Base-by-base conservation (phyloP, 37 sponge, comb jelly and placozoan genomes). In the Dysidea cf. avara region DNA sequence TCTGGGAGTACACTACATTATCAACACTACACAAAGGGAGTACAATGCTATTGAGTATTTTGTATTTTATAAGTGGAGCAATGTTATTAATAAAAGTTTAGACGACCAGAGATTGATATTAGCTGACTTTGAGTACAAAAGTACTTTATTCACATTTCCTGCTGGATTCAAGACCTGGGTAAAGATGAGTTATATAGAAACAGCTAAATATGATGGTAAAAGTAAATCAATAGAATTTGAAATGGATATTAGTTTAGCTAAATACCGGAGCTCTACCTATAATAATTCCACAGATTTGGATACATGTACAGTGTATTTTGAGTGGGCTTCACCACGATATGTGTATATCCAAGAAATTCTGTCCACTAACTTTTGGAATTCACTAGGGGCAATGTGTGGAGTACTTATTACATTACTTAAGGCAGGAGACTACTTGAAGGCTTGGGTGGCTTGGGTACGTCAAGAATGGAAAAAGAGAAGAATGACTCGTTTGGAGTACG, bases 341-440 rank as follows among this genome's bases (percentile, higher is more conserved):
- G 75, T 67, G 34, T 82, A 74, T 52, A 48, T 74, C 11, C 24
- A 14, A 20, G 70, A 74, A 17, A 74, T 82, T 13, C 20, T 82
- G 18, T 82, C 83, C 2, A 82, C 83, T 32, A 82, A 57, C 3
- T 57, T 57, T 3, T 74, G 60, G 61, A 82, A 66, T 36, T 61
- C 83, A 0, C 5, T 82, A 3, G 83, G 83, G 14, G 53, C 83
- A 17, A 38, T 82, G 52, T 71, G 72, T 37, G 83, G 83, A 11
- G 76, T 82, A 37, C 68, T 82, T 22, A 22, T 82, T n/a, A 74
- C 83, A 9, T 63, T 82, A n/a, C 20, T 68, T 2, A 82, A 74
- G 56, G 83, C 69, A 0, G 83, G 75, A 0, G 70, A 82, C 55
- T 82, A 39, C 40, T 66, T 34, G 26, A 18, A 33, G n/a, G 2